phyloP scores from a whole-genome alignment of 1,140 invertebrate genomes.

The Apis laboriosa region DNA sequence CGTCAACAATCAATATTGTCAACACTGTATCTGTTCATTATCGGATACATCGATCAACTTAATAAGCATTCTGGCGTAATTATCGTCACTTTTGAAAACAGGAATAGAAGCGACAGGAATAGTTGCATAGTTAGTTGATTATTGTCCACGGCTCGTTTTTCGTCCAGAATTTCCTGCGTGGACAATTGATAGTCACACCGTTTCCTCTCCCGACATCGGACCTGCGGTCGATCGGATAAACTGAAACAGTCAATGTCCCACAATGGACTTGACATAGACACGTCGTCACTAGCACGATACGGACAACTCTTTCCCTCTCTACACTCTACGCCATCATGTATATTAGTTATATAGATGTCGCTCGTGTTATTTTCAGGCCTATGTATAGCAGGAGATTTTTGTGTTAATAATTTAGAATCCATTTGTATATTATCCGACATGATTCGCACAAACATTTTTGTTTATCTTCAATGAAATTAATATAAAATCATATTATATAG shows the following conservation, averaged over 20 bases:
- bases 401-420: slow-evolving; percentile 34
- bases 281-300: slow-evolving; percentile 75
- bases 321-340: neutral
- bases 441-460: too few species aligned
- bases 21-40: slow-evolving; percentile 69
- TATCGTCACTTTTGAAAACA: slow-evolving; percentile 45
- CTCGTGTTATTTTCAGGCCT: neutral
- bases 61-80: slow-evolving; percentile 55
- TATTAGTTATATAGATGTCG: slow-evolving; percentile 5
- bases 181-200: slow-evolving; percentile 83
- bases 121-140: slow-evolving; percentile 37
- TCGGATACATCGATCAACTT: slow-evolving; percentile 53
- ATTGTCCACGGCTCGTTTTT: slow-evolving; percentile 17
- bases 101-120: slow-evolving; percentile 17
- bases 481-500: too few species aligned
- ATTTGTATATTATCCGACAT: neutral
- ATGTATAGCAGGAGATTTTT: neutral
- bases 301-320: slow-evolving; percentile 53
- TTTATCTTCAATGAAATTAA: too few species aligned
- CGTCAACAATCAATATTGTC: slow-evolving; percentile 33
- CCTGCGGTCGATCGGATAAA: slow-evolving; percentile 82
- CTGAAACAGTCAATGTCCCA: slow-evolving; percentile 81
- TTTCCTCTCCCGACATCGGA: slow-evolving; percentile 82
- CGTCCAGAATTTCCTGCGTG: slow-evolving; percentile 55
- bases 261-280: slow-evolving; percentile 75